Evolutionary conservation across 2,113 vertebrate species (phyloP).

Genomic region (Octodon degus): DNA sequence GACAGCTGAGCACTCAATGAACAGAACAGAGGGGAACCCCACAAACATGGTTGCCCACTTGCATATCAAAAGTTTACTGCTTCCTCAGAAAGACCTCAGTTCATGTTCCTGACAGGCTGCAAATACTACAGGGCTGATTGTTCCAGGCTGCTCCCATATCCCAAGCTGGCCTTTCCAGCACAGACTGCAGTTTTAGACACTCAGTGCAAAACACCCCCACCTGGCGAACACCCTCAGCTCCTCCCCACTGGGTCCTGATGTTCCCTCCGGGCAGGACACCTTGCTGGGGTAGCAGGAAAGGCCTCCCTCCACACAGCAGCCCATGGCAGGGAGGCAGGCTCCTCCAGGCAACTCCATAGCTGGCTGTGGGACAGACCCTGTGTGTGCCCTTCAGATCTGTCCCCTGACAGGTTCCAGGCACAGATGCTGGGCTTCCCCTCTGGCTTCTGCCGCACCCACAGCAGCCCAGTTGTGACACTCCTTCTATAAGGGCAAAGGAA

Average conservation of each 20-base stretch:
- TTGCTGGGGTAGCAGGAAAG: background rate
- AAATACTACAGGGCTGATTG: background rate
- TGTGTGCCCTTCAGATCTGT: background rate
- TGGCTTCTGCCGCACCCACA: background rate
- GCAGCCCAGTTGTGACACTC: background rate
- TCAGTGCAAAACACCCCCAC: slow-evolving; percentile 55
- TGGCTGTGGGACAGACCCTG: background rate
- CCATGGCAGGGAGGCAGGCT: background rate
- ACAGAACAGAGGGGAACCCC: background rate
- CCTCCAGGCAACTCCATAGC: background rate
- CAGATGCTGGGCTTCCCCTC: background rate
- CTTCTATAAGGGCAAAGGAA: background rate
- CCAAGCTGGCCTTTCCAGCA: background rate
- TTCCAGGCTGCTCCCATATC: background rate
- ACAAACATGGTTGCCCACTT: background rate
- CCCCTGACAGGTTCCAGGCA: background rate
- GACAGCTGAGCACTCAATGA: background rate
- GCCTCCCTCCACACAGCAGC: background rate
- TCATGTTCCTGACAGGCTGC: background rate
- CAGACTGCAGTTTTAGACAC: background rate
- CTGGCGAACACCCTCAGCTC: slow-evolving; percentile 30
- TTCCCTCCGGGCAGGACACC: background rate
- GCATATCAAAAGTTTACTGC: background rate
- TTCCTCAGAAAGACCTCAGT: slow-evolving; percentile 1
- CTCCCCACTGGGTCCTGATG: background rate